Evolutionary conservation across 2,888 invertebrate genomes (phyloP).

Genomic region (Thumatha senex): DNA sequence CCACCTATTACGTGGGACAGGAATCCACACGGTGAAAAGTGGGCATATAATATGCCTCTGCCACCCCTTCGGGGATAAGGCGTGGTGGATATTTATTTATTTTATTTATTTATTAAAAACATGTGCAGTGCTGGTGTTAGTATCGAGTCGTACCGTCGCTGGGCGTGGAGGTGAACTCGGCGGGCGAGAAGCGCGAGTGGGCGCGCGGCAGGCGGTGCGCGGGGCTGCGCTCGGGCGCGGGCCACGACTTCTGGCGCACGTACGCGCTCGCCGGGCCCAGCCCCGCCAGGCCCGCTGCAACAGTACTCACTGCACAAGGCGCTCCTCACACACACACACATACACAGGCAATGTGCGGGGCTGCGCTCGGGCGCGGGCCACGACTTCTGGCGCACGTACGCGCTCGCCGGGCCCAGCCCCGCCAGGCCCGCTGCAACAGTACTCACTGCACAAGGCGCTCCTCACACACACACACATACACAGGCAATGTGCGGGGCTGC

Average conservation of each 20-base stretch:
- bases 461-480: not conserved
- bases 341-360: slow-evolving; percentile 24
- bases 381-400: slow-evolving; percentile 65
- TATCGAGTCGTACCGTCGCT: slow-evolving; percentile 28
- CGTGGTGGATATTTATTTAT: no score
- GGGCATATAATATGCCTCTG: no score
- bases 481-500: slow-evolving; percentile 34
- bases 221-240: slow-evolving; percentile 53
- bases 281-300: slow-evolving; percentile 36
- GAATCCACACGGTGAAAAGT: no score
- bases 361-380: slow-evolving; percentile 61
- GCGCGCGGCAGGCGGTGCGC: slow-evolving; percentile 49
- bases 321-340: not conserved
- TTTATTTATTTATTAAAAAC: no score
- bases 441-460: no score
- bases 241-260: slow-evolving; percentile 70
- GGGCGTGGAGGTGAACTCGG: slow-evolving; percentile 26
- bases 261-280: slow-evolving; percentile 57
- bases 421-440: slow-evolving; percentile 23
- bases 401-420: slow-evolving; percentile 56
- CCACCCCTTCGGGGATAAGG: no score
- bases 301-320: no score
- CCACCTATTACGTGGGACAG: no score
- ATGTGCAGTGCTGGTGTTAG: no score
- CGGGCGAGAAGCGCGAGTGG: slow-evolving; percentile 29